These are phyloP conservation scores for Sinhomidia bicolor DNA, from an alignment of 2,888 invertebrate species.

Conservation along the genomic window DNA sequence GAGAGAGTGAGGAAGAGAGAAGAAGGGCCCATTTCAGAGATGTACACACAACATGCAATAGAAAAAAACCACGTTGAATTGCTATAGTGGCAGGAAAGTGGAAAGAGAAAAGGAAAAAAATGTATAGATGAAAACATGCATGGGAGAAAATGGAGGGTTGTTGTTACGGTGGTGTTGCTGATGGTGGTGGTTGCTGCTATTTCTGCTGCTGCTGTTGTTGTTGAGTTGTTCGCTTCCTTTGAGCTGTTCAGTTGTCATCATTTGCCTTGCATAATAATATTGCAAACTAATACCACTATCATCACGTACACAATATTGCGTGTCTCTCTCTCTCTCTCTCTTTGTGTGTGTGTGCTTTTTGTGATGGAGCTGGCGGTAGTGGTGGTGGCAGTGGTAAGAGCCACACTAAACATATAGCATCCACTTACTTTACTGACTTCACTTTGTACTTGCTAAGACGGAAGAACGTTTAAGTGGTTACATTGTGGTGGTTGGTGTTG, in stretches of 20 bases:
- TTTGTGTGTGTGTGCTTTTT: neutral
- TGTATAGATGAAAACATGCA: neutral
- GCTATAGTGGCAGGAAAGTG: neutral
- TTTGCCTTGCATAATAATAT: slow-evolving; percentile 64
- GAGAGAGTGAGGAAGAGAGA: neutral
- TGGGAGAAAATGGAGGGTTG: slow-evolving; percentile 20
- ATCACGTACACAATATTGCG: slow-evolving; percentile 57
- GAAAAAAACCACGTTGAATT: neutral
- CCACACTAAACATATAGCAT: neutral
- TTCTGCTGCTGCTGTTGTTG: too few species aligned
- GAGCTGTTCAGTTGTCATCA: slow-evolving; percentile 55
- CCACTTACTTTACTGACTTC: neutral
- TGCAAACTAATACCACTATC: slow-evolving; percentile 48
- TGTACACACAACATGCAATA: neutral
- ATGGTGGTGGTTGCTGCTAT: too few species aligned
- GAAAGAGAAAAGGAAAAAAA: slow-evolving; percentile 10
- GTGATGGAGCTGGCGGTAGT: too few species aligned
- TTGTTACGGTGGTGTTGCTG: neutral
- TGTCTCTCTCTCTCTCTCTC: too few species aligned
- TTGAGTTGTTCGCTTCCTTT: slow-evolving; percentile 43
- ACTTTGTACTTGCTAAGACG: neutral
- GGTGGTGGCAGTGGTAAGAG: neutral
- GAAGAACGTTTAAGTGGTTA: neutral
- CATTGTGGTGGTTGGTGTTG: neutral
- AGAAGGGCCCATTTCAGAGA: neutral